Base-by-base conservation (phyloP, 2,888 invertebrate species). In the Slavum lentiscoides region DNA sequence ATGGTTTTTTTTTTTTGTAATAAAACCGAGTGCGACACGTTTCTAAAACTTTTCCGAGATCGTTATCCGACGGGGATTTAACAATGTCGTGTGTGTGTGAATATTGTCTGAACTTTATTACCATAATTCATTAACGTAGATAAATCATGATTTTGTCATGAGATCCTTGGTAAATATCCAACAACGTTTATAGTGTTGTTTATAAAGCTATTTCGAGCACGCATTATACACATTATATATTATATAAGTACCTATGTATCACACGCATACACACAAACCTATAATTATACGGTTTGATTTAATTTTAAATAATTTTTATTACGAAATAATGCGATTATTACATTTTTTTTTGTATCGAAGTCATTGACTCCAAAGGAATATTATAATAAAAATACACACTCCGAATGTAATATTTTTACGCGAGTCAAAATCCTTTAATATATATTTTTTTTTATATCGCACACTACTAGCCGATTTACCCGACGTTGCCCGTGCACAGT, bases 161-260 rank as follows among this genome's bases (percentile, higher is more conserved):
- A 74, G 37, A 53, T 74, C 74, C 53, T 64, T 74, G 74, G 74
- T 74, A 64, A 74, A 64, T 66, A 55, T 74, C 74, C 74, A 74
- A 74, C 64, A 19, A 37, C 74, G 53, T 21, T 55, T 73, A n/a
- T 21, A 59, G 43, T 21, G 21, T 73, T 8, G 70, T 70, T 62
- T 73, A 49, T 49, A 43, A 19, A 62, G 30, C 5, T 39, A 23
- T 21, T 61, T 37, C 21, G n/a, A 15, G 53, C 59, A 17, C 43
- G 59, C 58, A 58, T 37, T 37, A 9, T 23, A 43, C 9, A 2
- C 43, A 59, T 39, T 9, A 39, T 23, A 49, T n/a, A 30, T 30
- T 19, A 37, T n/a, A 13, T 37, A 37, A 1, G n/a, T 15, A 69
- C 8, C 6, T 19, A 62, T 74, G 74, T 39, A 7, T 39, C 39